phyloP scores from a whole-genome alignment of 2,113 vertebrate species.

The Bos javanicus region DNA sequence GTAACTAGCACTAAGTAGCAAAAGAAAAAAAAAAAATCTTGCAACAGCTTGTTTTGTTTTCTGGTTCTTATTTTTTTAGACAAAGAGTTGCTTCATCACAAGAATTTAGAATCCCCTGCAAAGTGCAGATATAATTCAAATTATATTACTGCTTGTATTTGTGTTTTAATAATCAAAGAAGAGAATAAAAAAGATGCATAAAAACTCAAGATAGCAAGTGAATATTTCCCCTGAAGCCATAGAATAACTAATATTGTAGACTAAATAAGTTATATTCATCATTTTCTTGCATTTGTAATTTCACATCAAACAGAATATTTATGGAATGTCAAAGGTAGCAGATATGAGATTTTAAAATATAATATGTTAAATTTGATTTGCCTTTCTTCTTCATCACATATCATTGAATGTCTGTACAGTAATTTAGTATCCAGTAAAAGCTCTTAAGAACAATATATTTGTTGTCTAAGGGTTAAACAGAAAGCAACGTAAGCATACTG shows the following conservation, averaged over 20 bases:
- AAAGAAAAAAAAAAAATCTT: constrained; percentile 39
- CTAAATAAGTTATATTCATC: constrained; percentile 49
- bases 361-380: constrained; percentile 2
- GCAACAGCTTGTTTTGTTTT: constrained; percentile 31
- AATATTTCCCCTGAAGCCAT: background rate
- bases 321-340: background rate
- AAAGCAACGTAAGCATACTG: background rate
- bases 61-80: constrained; percentile 11
- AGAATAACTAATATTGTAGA: constrained; percentile 38
- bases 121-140: constrained; percentile 48
- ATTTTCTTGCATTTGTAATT: constrained; percentile 61
- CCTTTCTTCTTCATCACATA: background rate
- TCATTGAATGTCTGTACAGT: background rate
- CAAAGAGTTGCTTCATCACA: constrained; percentile 14
- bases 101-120: constrained; percentile 34
- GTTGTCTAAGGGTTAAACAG: constrained; percentile 26
- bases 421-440: constrained; percentile 12
- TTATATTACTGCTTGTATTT: constrained; percentile 46
- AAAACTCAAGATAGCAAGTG: constrained; percentile 30
- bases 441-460: background rate
- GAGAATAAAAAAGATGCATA: constrained; percentile 11
- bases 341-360: background rate
- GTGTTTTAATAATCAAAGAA: constrained; percentile 55
- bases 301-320: constrained; percentile 66
- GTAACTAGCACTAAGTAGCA: background rate